phyloP scores from a whole-genome alignment of 1,140 invertebrate genomes.

The Macrosteles quadrilineatus region DNA sequence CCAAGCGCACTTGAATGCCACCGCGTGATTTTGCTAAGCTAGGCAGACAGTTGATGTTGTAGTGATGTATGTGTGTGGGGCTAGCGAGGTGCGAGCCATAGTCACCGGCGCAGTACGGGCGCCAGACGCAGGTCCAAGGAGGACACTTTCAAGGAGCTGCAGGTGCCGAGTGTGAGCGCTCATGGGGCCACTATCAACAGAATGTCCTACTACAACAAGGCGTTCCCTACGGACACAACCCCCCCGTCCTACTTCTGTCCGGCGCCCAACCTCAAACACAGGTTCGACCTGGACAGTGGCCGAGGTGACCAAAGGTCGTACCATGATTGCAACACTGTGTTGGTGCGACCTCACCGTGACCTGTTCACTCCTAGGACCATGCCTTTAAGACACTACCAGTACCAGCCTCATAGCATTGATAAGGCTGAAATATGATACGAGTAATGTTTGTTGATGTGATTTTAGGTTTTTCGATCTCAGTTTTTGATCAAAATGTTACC shows the following conservation, averaged over 20 bases:
- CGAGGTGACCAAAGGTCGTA: neutral
- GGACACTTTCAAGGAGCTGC: conserved; percentile 31
- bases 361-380: conserved; percentile 6
- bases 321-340: conserved; percentile 13
- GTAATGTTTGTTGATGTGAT: too few species aligned
- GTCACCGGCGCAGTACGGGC: neutral
- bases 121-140: conserved; percentile 21
- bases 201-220: conserved; percentile 39
- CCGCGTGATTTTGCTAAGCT: conserved; percentile 31
- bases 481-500: too few species aligned
- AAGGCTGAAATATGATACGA: conserved; percentile 38
- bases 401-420: conserved; percentile 40
- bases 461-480: too few species aligned
- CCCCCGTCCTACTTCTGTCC: conserved; percentile 39
- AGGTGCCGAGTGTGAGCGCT: conserved; percentile 39
- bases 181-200: conserved; percentile 35
- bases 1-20: conserved; percentile 30
- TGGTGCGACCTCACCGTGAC: neutral
- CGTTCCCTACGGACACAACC: conserved; percentile 27
- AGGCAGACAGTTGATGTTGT: conserved; percentile 21
- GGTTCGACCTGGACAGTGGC: conserved; percentile 21
- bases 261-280: conserved; percentile 21
- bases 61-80: conserved; percentile 18
- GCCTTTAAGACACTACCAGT: conserved; percentile 29
- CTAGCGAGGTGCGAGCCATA: neutral